phyloP scores from a whole-genome alignment of 1,140 invertebrate species.

The Pogonognathellus flavescens region DNA sequence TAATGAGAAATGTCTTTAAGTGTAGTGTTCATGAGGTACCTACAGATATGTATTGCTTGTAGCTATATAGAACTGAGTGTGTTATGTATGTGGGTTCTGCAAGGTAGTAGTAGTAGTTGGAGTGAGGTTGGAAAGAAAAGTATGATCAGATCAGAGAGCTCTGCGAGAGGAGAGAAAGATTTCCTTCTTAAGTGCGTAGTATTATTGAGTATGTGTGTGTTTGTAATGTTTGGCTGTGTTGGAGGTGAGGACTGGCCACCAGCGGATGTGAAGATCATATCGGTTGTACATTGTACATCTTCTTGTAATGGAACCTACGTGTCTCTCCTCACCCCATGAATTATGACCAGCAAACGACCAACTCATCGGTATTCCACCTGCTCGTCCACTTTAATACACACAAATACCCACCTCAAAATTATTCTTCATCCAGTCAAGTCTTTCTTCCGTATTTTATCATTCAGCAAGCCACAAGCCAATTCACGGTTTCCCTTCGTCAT shows the following conservation, averaged over 20 bases:
- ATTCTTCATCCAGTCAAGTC: constrained; percentile 11
- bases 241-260: constrained; percentile 60
- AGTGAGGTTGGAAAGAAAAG: constrained; percentile 15
- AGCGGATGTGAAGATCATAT: constrained; percentile 57
- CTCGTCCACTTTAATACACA: constrained; percentile 25
- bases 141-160: constrained; percentile 26
- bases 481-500: constrained; percentile 13
- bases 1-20: too few species aligned
- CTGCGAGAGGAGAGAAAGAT: background rate
- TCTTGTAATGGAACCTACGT: constrained; percentile 62
- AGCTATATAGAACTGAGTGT: too few species aligned
- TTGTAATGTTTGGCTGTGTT: constrained; percentile 41
- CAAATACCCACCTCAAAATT: constrained; percentile 30
- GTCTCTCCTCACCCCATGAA: constrained; percentile 61
- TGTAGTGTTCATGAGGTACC: too few species aligned
- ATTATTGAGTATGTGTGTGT: background rate
- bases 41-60: too few species aligned
- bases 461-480: constrained; percentile 31
- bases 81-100: background rate
- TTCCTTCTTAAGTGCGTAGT: background rate
- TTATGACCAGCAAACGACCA: constrained; percentile 49
- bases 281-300: constrained; percentile 58
- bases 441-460: constrained; percentile 40
- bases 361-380: constrained; percentile 61
- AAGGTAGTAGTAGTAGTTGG: background rate